Percentiles rank a stretch among this genome's conserved stretches.
Evolutionary conservation across 2,888 invertebrate genomes (phyloP).

Genomic region (Leucophora obtusa): DNA sequence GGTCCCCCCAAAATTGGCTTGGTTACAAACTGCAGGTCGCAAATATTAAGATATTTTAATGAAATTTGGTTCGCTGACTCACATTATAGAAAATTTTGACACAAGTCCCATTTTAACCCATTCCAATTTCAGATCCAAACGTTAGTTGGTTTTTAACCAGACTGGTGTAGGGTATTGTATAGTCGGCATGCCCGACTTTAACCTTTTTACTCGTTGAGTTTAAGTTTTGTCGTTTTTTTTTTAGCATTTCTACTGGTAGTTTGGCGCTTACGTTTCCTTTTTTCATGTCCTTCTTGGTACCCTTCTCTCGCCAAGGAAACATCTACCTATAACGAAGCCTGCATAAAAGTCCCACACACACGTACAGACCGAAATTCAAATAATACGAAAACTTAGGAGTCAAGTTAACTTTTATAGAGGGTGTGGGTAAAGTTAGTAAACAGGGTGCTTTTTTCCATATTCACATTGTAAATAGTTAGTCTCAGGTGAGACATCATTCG

Average conservation of each 20-base stretch:
- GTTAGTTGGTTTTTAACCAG: too few relatives aligned
- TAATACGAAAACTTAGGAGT: slow-evolving; percentile 16
- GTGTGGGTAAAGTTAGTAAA: slow-evolving; percentile 34
- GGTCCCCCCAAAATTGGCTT: too few relatives aligned
- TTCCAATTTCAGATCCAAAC: too few relatives aligned
- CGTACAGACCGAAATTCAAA: slow-evolving; percentile 11
- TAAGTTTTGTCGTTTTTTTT: too few relatives aligned
- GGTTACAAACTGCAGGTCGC: too few relatives aligned
- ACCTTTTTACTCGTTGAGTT: too few relatives aligned
- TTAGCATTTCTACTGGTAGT: background rate
- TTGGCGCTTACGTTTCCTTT: slow-evolving; percentile 2
- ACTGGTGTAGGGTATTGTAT: too few relatives aligned
- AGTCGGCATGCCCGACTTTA: too few relatives aligned
- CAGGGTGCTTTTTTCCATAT: slow-evolving; percentile 39
- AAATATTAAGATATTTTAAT: too few relatives aligned
- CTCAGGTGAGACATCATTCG: slow-evolving; percentile 61
- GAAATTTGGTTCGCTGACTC: too few relatives aligned
- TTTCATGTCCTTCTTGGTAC: slow-evolving; percentile 29
- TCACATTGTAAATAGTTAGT: background rate
- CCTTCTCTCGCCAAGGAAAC: background rate
- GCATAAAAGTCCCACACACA: slow-evolving; percentile 6
- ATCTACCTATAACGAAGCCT: slow-evolving; percentile 11
- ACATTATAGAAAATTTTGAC: too few relatives aligned
- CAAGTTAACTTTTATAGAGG: slow-evolving; percentile 22
- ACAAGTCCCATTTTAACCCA: too few relatives aligned